Evolutionary conservation across 2,797 vertebrate species (phyloP).

Genomic region (Melanotaenia nigrans): DNA sequence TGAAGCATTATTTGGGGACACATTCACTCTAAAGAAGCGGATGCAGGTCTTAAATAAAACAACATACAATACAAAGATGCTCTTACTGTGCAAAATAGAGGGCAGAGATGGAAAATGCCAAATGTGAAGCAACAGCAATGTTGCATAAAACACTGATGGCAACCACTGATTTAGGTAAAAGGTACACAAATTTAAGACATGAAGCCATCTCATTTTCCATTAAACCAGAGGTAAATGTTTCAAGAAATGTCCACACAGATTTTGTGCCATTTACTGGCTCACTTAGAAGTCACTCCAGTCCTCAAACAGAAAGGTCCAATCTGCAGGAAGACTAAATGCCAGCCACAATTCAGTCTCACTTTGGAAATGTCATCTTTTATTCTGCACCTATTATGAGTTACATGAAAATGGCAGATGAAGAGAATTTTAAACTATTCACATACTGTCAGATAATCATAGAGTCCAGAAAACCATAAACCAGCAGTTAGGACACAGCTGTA

Average conservation of each 20-base stretch:
- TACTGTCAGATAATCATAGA: slow-evolving; percentile 2
- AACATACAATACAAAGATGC: background rate
- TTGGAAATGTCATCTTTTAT: slow-evolving; percentile 47
- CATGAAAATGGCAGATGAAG: slow-evolving; percentile 33
- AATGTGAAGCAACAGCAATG: background rate
- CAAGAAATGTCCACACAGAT: background rate
- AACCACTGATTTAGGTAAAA: no score
- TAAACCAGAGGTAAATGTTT: slow-evolving; percentile 10
- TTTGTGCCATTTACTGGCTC: background rate
- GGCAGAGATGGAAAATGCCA: background rate
- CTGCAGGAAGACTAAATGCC: slow-evolving; percentile 43
- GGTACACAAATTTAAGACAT: background rate
- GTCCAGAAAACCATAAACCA: slow-evolving; percentile 12
- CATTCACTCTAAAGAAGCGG: background rate
- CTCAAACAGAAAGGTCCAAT: slow-evolving; percentile 28
- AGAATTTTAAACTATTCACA: slow-evolving; percentile 21
- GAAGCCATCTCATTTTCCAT: slow-evolving; percentile 2
- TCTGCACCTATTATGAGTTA: slow-evolving; percentile 18
- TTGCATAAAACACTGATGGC: background rate
- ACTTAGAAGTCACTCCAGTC: slow-evolving; percentile 31
- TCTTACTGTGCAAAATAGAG: background rate
- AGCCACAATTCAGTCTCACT: slow-evolving; percentile 41
- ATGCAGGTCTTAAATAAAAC: background rate
- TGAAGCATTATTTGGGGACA: background rate
- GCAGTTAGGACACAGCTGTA: slow-evolving; percentile 9